Evolutionary conservation across 2,113 vertebrate species (phyloP), one percentile per base, ranked within the genome.

Genomic region (Cinclus mexicanus): DNA sequence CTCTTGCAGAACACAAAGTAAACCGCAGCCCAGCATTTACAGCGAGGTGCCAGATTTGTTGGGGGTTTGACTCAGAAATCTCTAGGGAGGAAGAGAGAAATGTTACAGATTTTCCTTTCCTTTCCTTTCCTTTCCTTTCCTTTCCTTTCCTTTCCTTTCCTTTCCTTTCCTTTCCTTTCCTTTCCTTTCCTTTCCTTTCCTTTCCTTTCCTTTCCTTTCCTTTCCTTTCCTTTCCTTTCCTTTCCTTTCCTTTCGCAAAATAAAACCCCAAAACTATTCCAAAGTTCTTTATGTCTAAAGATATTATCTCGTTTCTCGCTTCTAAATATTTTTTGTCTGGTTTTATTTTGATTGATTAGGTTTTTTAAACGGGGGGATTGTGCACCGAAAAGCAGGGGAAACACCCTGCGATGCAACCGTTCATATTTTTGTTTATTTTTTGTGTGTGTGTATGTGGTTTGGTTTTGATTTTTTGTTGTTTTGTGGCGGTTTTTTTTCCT

Each of bases 41-140:
- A 85, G 93, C 1, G 16, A 39, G 16, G 21, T 87, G 65, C 23
- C 49, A 89, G 53, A 23, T 46, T 64, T 60, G 33, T 12, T 10
- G 69, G 20, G 18, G n/a, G 15, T 35, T 87, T 89, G 57, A 42
- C 31, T 79, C 44, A 52, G 41, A 94, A 84, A 64, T n/a, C 15
- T 53, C 74, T 84, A 37, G 25, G 20, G 44, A 75, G 53, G 33
- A 68, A 60, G 29, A 33, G 17, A 49, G 4, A 5, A 69, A 6
- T 26, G 5, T 59, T 63, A 49, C 4, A 79, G 13, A 33, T 7
- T 23, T 1, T 25, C 6, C 46, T 31, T 10, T 14, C 1, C 9
- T 4, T 13, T 35, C 24, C 5, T 28, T 22, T n/a, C 12, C 3
- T 2, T 1, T 5, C n/a, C n/a, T n/a, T 9, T 25, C 1, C 7